Conservation (phyloP, 2,113 vertebrate species). For the Canis aureus region DNA sequence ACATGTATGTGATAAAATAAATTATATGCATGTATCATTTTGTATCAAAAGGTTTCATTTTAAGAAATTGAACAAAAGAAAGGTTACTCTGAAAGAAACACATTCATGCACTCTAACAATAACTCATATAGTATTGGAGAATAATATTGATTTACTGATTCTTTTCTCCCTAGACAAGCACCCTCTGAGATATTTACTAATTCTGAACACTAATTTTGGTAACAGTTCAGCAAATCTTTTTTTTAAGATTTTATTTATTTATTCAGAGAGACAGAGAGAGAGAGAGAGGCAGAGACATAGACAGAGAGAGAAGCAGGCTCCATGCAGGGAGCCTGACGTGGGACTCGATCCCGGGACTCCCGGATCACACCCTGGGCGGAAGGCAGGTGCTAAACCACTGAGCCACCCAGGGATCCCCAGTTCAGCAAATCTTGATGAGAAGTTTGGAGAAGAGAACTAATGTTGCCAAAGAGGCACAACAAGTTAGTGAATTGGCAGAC, state of each 20-base stretch:
- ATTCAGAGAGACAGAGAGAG: too few species aligned
- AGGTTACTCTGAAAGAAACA: background rate
- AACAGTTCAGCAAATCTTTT: background rate
- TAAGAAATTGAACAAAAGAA: background rate
- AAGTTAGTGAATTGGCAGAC: background rate
- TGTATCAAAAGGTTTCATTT: background rate
- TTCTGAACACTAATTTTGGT: background rate
- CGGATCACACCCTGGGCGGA: too few species aligned
- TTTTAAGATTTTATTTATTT: too few species aligned
- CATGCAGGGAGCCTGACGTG: too few species aligned
- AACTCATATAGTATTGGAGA: background rate
- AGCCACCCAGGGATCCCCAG: background rate
- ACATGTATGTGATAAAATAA: background rate
- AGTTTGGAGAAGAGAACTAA: background rate
- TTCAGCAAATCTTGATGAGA: background rate
- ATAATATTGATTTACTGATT: conserved; percentile 25
- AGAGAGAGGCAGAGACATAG: too few species aligned
- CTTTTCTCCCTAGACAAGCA: background rate
- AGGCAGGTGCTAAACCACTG: too few species aligned
- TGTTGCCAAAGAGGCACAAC: background rate
- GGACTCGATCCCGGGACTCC: too few species aligned
- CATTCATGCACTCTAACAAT: background rate
- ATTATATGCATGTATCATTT: background rate
- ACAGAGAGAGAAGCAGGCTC: too few species aligned
- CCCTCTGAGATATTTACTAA: background rate